phyloP scores from a whole-genome alignment of 2,888 invertebrate species.

The Taenaris catops region DNA sequence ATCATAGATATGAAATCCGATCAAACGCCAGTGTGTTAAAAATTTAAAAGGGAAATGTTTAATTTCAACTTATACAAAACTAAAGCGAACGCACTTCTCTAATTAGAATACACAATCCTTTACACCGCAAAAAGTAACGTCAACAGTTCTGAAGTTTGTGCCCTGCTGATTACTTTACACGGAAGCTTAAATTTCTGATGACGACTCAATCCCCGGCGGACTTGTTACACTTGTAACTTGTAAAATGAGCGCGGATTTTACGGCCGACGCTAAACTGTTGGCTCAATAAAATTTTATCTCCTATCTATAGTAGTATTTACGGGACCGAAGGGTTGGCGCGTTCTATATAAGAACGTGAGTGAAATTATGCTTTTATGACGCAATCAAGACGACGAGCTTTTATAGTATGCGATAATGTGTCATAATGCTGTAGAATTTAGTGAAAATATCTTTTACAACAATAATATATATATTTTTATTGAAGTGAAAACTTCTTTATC shows the following conservation, averaged over 20 bases:
- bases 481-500: too few species aligned
- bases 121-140: conserved; percentile 4
- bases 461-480: too few species aligned
- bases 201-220: conserved; percentile 29
- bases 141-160: conserved; percentile 10
- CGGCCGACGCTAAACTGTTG: conserved; percentile 55
- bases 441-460: too few species aligned
- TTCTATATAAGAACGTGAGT: conserved; percentile 57
- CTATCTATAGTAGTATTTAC: conserved; percentile 35
- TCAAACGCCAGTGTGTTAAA: too few species aligned
- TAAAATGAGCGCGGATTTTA: conserved; percentile 57
- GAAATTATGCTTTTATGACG: conserved; percentile 40
- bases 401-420: conserved; percentile 13
- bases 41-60: too few species aligned
- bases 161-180: conserved; percentile 10
- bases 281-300: conserved; percentile 63
- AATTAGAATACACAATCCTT: too few species aligned
- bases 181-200: conserved; percentile 14
- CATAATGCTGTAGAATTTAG: conserved; percentile 8
- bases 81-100: too few species aligned
- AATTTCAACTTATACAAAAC: too few species aligned
- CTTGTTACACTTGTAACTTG: conserved; percentile 54
- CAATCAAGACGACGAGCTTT: conserved; percentile 13
- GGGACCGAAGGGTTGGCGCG: conserved; percentile 27
- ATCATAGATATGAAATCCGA: too few species aligned